Percentiles rank a stretch among this genome's conserved stretches.
Evolutionary conservation across 2,113 vertebrate species (phyloP).

Genomic region (Trachemys scripta): DNA sequence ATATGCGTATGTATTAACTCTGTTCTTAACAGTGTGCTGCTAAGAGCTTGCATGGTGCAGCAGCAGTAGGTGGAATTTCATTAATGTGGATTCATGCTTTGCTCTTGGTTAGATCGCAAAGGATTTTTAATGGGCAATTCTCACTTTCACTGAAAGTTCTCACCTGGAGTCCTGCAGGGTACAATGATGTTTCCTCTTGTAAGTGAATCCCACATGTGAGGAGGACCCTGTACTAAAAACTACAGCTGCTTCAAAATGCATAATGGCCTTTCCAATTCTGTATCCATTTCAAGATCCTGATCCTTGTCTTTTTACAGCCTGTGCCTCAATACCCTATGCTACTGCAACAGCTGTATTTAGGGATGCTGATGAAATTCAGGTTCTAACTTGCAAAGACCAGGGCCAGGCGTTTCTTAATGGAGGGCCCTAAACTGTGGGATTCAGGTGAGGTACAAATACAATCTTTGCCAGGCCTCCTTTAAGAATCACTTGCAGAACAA

Average conservation of each 20-base stretch:
- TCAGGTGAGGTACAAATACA: neutral
- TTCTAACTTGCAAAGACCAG: neutral
- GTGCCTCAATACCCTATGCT: neutral
- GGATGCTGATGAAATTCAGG: accelerated
- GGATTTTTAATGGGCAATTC: neutral
- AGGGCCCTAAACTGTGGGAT: neutral
- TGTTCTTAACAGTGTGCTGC: neutral
- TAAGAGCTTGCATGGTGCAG: neutral
- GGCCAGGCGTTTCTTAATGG: neutral
- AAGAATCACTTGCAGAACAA: neutral
- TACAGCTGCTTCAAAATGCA: neutral
- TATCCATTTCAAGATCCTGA: neutral
- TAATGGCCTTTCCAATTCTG: neutral
- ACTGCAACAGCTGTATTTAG: neutral
- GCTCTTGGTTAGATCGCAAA: neutral
- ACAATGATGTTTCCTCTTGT: neutral
- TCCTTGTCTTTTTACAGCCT: neutral
- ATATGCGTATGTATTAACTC: neutral
- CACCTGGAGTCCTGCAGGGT: neutral
- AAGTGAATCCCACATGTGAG: neutral
- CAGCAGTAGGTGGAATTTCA: neutral
- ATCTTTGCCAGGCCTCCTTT: neutral
- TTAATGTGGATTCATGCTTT: neutral
- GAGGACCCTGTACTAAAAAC: neutral
- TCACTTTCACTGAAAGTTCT: neutral